These are phyloP conservation scores for Sesamia inferens DNA, from an alignment of 2,888 invertebrate genomes.

Conservation along the genomic window DNA sequence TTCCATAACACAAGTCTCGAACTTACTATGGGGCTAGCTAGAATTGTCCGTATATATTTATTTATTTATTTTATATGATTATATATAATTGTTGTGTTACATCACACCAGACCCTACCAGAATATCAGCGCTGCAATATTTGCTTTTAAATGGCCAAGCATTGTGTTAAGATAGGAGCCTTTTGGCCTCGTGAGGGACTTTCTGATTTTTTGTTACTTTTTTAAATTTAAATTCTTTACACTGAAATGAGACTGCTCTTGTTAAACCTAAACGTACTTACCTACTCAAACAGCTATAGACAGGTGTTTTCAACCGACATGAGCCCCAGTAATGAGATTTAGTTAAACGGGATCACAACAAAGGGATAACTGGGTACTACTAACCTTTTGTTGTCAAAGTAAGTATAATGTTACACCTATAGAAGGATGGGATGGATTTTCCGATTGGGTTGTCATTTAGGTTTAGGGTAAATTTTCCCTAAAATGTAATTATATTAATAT, in stretches of 20 bases:
- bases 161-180: too few relatives aligned
- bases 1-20: too few relatives aligned
- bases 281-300: conserved; percentile 5
- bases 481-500: conserved; percentile 7
- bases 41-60: too few relatives aligned
- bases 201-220: too few relatives aligned
- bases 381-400: conserved; percentile 21
- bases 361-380: background rate
- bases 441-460: conserved; percentile 5
- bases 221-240: background rate
- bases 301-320: conserved; percentile 43
- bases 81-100: too few relatives aligned
- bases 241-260: conserved; percentile 2
- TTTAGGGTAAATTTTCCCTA: background rate
- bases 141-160: too few relatives aligned
- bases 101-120: too few relatives aligned
- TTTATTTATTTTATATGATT: too few relatives aligned
- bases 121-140: too few relatives aligned
- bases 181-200: too few relatives aligned
- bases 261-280: background rate
- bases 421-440: conserved; percentile 11
- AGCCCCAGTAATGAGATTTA: conserved; percentile 39
- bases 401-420: conserved; percentile 37
- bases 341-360: conserved; percentile 9
- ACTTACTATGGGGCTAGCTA: too few relatives aligned